These are phyloP conservation scores for Papilio helenus DNA, from an alignment of 1,140 invertebrate genomes.

Conservation along the genomic window DNA sequence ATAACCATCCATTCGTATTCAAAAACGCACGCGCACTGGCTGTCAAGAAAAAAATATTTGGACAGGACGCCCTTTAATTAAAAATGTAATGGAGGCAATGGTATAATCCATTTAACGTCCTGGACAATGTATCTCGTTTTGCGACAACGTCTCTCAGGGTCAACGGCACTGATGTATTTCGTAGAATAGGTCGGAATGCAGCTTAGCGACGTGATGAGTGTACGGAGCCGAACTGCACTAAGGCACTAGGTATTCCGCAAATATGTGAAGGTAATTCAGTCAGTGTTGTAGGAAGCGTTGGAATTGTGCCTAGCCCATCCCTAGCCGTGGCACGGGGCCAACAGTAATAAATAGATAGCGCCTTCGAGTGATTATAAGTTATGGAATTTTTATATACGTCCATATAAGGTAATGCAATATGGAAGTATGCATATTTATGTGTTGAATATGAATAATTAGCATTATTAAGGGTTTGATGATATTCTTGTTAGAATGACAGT, in stretches of 20 bases:
- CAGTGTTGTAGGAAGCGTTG: slow-evolving; percentile 73
- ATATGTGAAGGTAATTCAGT: slow-evolving; percentile 60
- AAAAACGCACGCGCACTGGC: slow-evolving; percentile 2
- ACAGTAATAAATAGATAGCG: slow-evolving; percentile 50
- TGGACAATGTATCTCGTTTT: slow-evolving; percentile 49
- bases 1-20: slow-evolving; percentile 48
- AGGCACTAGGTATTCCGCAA: slow-evolving; percentile 57
- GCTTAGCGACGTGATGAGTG: slow-evolving; percentile 42
- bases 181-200: slow-evolving; percentile 50
- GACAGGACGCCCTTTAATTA: slow-evolving; percentile 44
- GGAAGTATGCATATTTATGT: slow-evolving; percentile 26
- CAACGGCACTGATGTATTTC: slow-evolving; percentile 52
- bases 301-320: slow-evolving; percentile 62
- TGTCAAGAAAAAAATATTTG: slow-evolving; percentile 39
- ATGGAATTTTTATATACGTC: slow-evolving; percentile 36
- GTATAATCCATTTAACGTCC: slow-evolving; percentile 46
- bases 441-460: slow-evolving; percentile 9
- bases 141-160: slow-evolving; percentile 44
- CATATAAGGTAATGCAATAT: background rate
- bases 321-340: slow-evolving; percentile 62
- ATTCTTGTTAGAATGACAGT: slow-evolving; percentile 33
- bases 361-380: slow-evolving; percentile 42
- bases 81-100: slow-evolving; percentile 46
- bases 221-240: slow-evolving; percentile 48
- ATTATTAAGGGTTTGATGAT: slow-evolving; percentile 19